Base-by-base conservation (phyloP, 2,888 invertebrate genomes). In the Xestoiulus laeticollis region DNA sequence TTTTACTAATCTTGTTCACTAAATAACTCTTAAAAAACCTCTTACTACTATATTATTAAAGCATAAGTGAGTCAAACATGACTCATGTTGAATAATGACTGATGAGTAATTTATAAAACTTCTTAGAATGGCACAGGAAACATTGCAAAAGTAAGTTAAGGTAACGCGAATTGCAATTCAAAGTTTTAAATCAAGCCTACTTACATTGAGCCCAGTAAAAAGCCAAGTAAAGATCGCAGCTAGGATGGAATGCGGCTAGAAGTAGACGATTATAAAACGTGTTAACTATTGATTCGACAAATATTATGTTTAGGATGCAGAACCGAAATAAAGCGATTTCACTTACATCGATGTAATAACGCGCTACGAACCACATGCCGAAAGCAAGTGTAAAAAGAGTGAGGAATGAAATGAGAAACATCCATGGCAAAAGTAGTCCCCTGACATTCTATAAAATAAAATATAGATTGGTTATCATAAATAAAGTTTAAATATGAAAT, bases 291-390 rank as follows among this genome's bases (percentile, higher is more conserved):
- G 2, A 59, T 59, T n/a, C 19, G n/a, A 59, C 12, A 33, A 22
- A 87, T 10, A 33, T 22, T 8, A 86, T 5, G 78, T 59, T n/a
- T n/a, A 1, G 44, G 8, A 38, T 38, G 8, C 6, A 38, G 19
- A 38, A 44, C 4, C 16, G 22, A 22, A 87, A 87, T 38, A n/a
- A 32, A 1, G 14, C 3, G 30, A 83, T 88, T 33, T 6, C 1
- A 94, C 96, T 95, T 92, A 97, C 97, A 93, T 97, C 97, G 91
- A 97, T 97, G 91, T 97, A 97, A 91, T 97, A 97, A 89, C 97
- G 96, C 89, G 96, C 96, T 59, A 97, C 93, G 1, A 97, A 93
- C 96, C 97, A 97, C 43, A 97, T 92, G 6, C 97, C 96, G 91
- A 96, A 97, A 2, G 95, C 91, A 8, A 96, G 92, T 91, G 97